These are phyloP conservation scores for Cynopterus brachyotis DNA, from an alignment of 2,113 vertebrate species.

Conservation along the genomic window DNA sequence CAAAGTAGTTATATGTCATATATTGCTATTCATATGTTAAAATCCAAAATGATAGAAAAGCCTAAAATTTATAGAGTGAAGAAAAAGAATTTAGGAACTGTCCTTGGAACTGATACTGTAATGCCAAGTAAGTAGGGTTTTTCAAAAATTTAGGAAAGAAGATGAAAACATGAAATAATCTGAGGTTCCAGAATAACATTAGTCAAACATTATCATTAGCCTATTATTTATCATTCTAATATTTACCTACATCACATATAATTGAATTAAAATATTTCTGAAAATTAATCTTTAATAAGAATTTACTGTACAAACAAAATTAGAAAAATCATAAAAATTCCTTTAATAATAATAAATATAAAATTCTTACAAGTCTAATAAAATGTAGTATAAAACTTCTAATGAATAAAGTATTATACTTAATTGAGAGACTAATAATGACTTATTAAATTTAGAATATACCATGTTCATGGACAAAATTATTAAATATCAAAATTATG, in stretches of 20 bases:
- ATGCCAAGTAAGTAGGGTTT: background rate
- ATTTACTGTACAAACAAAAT: background rate
- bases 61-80: background rate
- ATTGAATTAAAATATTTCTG: background rate
- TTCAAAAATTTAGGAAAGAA: background rate
- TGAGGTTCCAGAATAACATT: background rate
- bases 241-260: background rate
- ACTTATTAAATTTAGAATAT: background rate
- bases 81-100: background rate
- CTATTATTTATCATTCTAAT: background rate
- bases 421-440: background rate
- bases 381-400: background rate
- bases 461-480: background rate
- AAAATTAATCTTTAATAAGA: background rate
- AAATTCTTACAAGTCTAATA: background rate
- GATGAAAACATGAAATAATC: background rate
- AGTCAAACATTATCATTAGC: background rate
- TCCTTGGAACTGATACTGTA: background rate
- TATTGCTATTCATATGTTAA: background rate
- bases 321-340: background rate
- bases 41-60: background rate
- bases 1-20: background rate
- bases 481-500: background rate
- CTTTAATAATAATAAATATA: background rate
- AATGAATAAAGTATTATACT: background rate